A percentile compares a stretch with the other conserved stretches of the same genome.
These are phyloP conservation scores for Drosophila virilis DNA, from an alignment of 1,140 invertebrate genomes.

Conservation along the genomic window DNA sequence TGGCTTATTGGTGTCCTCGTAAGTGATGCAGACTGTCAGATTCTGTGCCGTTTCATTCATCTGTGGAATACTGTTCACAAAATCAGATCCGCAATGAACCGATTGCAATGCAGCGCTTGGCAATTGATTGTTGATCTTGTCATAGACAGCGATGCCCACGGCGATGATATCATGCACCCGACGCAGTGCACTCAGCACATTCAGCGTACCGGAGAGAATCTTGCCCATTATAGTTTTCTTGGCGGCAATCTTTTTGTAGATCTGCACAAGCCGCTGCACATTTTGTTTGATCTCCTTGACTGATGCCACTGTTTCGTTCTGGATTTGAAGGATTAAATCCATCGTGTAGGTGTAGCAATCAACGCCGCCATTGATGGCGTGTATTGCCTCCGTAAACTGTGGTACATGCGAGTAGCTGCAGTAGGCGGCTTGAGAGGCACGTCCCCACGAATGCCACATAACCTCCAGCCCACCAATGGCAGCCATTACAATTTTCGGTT, in stretches of 20 bases:
- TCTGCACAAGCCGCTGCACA: conserved; percentile 53
- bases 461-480: conserved; percentile 52
- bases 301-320: conserved; percentile 67
- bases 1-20: conserved; percentile 42
- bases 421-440: conserved; percentile 63
- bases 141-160: conserved; percentile 63
- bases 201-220: conserved; percentile 66
- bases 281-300: conserved; percentile 62
- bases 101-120: conserved; percentile 46
- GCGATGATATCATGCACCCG: conserved; percentile 70
- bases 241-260: conserved; percentile 72
- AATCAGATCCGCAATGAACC: conserved; percentile 47
- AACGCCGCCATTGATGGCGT: conserved; percentile 65
- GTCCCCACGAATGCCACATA: conserved; percentile 64
- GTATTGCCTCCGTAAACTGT: conserved; percentile 62
- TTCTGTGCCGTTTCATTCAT: conserved; percentile 69
- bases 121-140: conserved; percentile 56
- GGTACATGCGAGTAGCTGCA: conserved; percentile 76
- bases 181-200: conserved; percentile 54
- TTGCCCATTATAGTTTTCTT: conserved; percentile 68
- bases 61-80: conserved; percentile 61
- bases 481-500: conserved; percentile 70
- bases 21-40: conserved; percentile 66
- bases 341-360: conserved; percentile 70
- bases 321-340: conserved; percentile 50